These are phyloP conservation scores for Stomatorhinus ivindoensis DNA, from an alignment of 2,113 vertebrate genomes.

Conservation along the genomic window DNA sequence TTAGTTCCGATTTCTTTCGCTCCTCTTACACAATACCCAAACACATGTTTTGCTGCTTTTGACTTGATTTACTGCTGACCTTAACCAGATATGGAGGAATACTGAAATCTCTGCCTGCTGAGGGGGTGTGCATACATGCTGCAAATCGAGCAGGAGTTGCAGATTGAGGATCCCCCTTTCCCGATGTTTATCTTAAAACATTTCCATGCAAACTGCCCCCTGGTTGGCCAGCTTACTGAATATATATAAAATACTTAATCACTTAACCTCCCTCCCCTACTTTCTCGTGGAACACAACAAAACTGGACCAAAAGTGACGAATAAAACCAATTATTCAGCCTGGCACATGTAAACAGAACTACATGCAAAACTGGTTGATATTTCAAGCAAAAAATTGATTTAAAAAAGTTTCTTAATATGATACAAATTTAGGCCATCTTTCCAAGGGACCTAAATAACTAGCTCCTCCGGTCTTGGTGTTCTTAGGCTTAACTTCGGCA, in stretches of 20 bases:
- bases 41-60: background rate
- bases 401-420: background rate
- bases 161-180: background rate
- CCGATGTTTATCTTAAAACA: background rate
- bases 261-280: background rate
- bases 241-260: background rate
- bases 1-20: background rate
- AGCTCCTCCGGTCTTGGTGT: background rate
- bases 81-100: background rate
- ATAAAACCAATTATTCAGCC: conserved; percentile 1
- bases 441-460: background rate
- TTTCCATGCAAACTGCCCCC: background rate
- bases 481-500: background rate
- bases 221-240: background rate
- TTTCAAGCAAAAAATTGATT: background rate
- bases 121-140: background rate
- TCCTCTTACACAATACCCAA: background rate
- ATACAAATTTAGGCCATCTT: background rate
- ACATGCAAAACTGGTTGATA: background rate
- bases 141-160: background rate
- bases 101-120: background rate
- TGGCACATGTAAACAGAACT: background rate
- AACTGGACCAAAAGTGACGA: background rate
- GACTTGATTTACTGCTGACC: background rate
- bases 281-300: background rate